These are phyloP conservation scores for Amphipyra berbera DNA, from an alignment of 2,888 invertebrate species.

Conservation along the genomic window DNA sequence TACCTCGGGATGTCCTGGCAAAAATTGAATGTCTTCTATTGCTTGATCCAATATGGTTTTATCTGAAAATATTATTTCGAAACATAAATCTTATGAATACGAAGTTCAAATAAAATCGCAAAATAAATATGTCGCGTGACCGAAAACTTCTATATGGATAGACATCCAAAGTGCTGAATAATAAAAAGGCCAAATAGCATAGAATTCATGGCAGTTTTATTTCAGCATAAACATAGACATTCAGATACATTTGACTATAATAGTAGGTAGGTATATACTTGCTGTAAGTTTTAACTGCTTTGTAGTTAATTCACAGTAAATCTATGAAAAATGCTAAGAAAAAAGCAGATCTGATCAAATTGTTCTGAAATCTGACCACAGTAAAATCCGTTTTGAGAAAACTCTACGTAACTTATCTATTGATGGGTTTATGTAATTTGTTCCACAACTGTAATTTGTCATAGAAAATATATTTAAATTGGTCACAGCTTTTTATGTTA, in stretches of 20 bases:
- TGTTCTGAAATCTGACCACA: too few relatives aligned
- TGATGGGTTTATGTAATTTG: too few relatives aligned
- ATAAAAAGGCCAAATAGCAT: slow-evolving; percentile 65
- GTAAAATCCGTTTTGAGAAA: too few relatives aligned
- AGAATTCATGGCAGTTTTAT: slow-evolving; percentile 59
- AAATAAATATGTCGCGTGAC: slow-evolving; percentile 73
- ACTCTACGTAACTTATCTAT: too few relatives aligned
- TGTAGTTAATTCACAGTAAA: not conserved
- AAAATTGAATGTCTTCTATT: slow-evolving; percentile 91
- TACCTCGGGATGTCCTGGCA: slow-evolving; percentile 89
- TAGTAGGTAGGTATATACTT: not conserved
- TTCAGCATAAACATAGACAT: slow-evolving; percentile 36
- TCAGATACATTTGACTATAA: slow-evolving; percentile 11
- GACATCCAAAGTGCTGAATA: slow-evolving; percentile 69
- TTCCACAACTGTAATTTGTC: too few relatives aligned
- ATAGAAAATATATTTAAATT: too few relatives aligned
- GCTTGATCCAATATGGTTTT: slow-evolving; percentile 92
- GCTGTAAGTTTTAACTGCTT: slow-evolving; percentile 15
- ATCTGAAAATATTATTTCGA: slow-evolving; percentile 86
- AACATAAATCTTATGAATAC: slow-evolving; percentile 34
- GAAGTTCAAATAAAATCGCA: slow-evolving; percentile 51
- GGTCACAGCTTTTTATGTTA: too few relatives aligned
- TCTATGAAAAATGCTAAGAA: slow-evolving; percentile 3
- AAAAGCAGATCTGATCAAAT: too few relatives aligned
- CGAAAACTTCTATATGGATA: slow-evolving; percentile 64